Evolutionary conservation across 2,113 vertebrate genomes (phyloP), one percentile per base, ranked within the genome.

Genomic region (Odocoileus virginianus): DNA sequence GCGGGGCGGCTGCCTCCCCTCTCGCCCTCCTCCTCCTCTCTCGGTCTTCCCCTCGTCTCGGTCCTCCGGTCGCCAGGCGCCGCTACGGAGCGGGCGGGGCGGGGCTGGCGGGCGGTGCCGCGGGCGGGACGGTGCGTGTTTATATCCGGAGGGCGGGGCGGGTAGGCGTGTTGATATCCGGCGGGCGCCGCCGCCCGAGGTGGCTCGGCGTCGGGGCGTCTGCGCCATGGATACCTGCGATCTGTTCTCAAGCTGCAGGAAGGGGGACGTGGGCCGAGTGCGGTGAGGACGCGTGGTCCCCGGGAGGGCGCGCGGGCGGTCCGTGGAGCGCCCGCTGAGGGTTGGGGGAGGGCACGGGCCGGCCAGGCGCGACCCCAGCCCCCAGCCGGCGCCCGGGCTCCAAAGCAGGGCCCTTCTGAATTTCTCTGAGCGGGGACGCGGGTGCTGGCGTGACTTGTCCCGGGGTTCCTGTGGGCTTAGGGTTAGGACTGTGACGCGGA

Each of bases 211-310:
- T 93, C 98, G 97, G 98, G 98, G 92, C 92, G 98, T 95, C 98
- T 83, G 98, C 98, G 98, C 98, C 99, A 99, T 99, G 99, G 99
- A 99, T 97, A 99, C 99, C 96, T 99, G 98, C 98, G 99, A 99
- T 88, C 98, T 99, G 97, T 99, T 99, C 98, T 99, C 98, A 96
- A 99, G 99, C 98, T 99, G 99, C 99, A 99, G 99, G 98, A 99
- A 99, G 98, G 99, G 99, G 94, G 99, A 99, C 98, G 98, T 99
- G 98, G 99, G 98, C 98, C 99, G 99, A 98, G 99, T 99, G 98
- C 99, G 99, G 99, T 99, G 99, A 99, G 99, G 17, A 90, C 40
- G 40, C 10, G 40, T 78, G 14, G 47, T 5, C 30, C 33, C 79
- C 17, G 43, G 50, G 76, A 3, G 58, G 58, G 83, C 3, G 58